Base-by-base conservation (phyloP, 2,797 vertebrate genomes). In the Crocidura indochinensis region DNA sequence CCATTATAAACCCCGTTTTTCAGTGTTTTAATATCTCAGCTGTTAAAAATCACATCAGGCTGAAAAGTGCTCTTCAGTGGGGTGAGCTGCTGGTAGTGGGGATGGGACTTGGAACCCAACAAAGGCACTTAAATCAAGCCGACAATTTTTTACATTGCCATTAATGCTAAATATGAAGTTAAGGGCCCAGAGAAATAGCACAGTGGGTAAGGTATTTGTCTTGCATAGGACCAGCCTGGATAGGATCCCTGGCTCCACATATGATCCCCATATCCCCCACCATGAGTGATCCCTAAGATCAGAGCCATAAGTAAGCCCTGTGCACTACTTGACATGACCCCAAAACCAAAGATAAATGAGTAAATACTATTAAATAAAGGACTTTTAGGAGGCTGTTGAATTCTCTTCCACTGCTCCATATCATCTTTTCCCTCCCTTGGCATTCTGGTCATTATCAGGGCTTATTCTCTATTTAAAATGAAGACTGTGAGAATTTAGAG, bases 1-100 rank as follows among this genome's bases (percentile, higher is more conserved):
- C 97, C 97, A 98, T 98, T 98, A 98, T 97, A 98, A 98, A 98
- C 97, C 97, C 97, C 78, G 90, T 98, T 98, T 98, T 98, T 97
- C 97, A 97, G 96, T 97, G 96, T 95, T 98, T 98, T 98, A 98
- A 98, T 98, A 97, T 97, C 97, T 97, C 96, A 97, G 96, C 95
- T 97, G 95, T 98, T 98, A 97, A 97, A 98, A 98, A 97, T 97
- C 96, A 96, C 96, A 96, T 98, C 97, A 97, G 96, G 94, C 97
- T 97, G 96, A 97, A 97, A 97, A 96, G 94, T 96, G 97, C 94
- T 96, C 96, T 87, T 96, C 95, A 84, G 89, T 85, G 0, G 86
- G 74, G 74, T 3, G 46, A 92, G 89, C 90, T 56, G 53, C 31
- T 87, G 47, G 11, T 44, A 60, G 27, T 51, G 38, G 67, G 27